Conservation (phyloP, 2,888 invertebrate species). For the Nomada goodeniana region DNA sequence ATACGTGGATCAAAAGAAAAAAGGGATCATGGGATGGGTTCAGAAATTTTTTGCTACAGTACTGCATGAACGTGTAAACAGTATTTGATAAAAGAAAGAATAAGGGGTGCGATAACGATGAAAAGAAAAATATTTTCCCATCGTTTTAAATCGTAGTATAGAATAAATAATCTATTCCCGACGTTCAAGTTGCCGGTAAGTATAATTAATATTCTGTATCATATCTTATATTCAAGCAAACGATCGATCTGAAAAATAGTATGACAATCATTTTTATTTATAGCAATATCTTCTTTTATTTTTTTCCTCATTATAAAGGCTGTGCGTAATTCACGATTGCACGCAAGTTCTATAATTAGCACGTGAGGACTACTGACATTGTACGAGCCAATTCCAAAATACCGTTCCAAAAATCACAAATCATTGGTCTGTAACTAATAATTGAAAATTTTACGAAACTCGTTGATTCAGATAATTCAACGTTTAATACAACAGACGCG, state of each 20-base stretch:
- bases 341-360: slow-evolving; percentile 55
- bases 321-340: slow-evolving; percentile 47
- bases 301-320: slow-evolving; percentile 19
- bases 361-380: slow-evolving; percentile 44
- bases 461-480: background rate
- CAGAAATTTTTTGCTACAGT: background rate
- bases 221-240: background rate
- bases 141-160: background rate
- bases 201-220: background rate
- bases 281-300: slow-evolving; percentile 15
- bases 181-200: background rate
- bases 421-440: slow-evolving; percentile 26
- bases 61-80: background rate
- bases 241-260: background rate
- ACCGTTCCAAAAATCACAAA: slow-evolving; percentile 41
- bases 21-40: background rate
- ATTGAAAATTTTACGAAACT: background rate
- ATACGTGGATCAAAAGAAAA: background rate
- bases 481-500: background rate
- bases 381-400: slow-evolving; percentile 39
- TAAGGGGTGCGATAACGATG: background rate
- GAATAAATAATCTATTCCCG: slow-evolving; percentile 5
- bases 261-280: slow-evolving; percentile 22
- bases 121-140: slow-evolving; percentile 4
- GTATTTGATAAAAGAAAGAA: slow-evolving; percentile 13